These are phyloP conservation scores for Apeira syringaria DNA, from an alignment of 2,888 invertebrate species.

Conservation along the genomic window DNA sequence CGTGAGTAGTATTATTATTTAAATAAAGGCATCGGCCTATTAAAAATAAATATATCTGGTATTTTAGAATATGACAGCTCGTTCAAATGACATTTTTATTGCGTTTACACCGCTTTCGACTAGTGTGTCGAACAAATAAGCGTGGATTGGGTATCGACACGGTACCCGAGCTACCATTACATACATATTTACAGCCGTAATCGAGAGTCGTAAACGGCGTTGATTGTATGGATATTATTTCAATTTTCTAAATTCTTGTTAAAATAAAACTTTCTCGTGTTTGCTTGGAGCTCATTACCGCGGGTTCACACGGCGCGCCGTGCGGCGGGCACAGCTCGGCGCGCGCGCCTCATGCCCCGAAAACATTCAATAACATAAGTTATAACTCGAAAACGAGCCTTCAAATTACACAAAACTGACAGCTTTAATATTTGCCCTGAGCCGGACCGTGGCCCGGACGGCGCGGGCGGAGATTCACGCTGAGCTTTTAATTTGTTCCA, in stretches of 20 bases:
- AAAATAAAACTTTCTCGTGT: slow-evolving; percentile 52
- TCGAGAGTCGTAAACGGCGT: slow-evolving; percentile 49
- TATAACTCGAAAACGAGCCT: slow-evolving; percentile 73
- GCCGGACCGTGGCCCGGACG: slow-evolving; percentile 49
- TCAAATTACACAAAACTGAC: slow-evolving; percentile 80
- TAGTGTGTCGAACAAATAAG: slow-evolving; percentile 40
- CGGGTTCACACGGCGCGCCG: slow-evolving; percentile 53
- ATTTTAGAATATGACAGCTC: slow-evolving; percentile 53
- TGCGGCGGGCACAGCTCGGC: slow-evolving; percentile 40
- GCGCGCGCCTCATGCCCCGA: slow-evolving; percentile 50
- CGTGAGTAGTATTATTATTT: no score
- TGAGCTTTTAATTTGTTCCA: slow-evolving; percentile 82
- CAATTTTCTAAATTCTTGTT: slow-evolving; percentile 48
- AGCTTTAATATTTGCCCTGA: slow-evolving; percentile 79
- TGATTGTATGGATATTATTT: slow-evolving; percentile 60
- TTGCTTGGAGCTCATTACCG: slow-evolving; percentile 55
- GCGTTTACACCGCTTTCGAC: slow-evolving; percentile 31
- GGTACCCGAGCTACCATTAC: slow-evolving; percentile 38
- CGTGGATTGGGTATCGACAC: slow-evolving; percentile 42
- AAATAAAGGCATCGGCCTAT: no score
- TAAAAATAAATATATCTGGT: slow-evolving; percentile 39
- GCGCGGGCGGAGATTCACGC: slow-evolving; percentile 70
- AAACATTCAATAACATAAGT: slow-evolving; percentile 80
- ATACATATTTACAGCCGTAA: slow-evolving; percentile 48
- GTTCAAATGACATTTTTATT: slow-evolving; percentile 52